Percentiles rank a stretch among this genome's conserved stretches.
Conservation (phyloP, 2,113 vertebrate genomes). For the Columba livia region DNA sequence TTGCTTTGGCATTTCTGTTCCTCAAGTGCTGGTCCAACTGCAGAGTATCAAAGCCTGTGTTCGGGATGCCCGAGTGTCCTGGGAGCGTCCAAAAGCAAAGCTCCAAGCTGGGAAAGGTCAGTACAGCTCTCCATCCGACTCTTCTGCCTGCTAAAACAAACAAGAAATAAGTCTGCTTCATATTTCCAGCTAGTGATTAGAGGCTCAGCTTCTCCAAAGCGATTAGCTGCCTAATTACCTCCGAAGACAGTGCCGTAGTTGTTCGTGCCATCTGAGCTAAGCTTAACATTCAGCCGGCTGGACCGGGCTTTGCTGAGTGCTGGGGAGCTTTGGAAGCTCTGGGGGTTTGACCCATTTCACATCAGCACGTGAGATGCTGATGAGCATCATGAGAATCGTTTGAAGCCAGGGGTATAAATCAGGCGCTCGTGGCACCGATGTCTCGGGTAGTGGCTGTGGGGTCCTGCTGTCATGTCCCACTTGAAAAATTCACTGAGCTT, state of each 20-base stretch:
- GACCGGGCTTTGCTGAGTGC: neutral
- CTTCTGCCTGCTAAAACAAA: neutral
- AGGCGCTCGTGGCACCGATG: accelerated
- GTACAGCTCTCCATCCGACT: neutral
- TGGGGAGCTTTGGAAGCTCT: neutral
- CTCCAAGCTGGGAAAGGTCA: neutral
- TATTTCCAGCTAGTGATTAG: neutral
- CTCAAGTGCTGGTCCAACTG: neutral
- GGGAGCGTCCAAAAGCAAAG: neutral
- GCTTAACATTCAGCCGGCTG: neutral
- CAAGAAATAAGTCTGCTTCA: neutral
- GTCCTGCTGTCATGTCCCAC: neutral
- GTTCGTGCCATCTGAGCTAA: neutral
- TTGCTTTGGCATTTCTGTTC: neutral
- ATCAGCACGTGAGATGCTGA: neutral
- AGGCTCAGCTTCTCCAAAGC: neutral
- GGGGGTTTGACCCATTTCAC: neutral
- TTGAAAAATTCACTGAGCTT: neutral
- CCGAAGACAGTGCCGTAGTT: neutral
- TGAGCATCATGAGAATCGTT: neutral
- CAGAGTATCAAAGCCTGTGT: neutral
- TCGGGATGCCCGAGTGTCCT: neutral
- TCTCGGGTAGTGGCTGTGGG: neutral
- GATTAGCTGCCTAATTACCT: neutral
- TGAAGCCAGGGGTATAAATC: neutral